Conservation (phyloP, 2,888 invertebrate species). For the Trachelus stipa region DNA sequence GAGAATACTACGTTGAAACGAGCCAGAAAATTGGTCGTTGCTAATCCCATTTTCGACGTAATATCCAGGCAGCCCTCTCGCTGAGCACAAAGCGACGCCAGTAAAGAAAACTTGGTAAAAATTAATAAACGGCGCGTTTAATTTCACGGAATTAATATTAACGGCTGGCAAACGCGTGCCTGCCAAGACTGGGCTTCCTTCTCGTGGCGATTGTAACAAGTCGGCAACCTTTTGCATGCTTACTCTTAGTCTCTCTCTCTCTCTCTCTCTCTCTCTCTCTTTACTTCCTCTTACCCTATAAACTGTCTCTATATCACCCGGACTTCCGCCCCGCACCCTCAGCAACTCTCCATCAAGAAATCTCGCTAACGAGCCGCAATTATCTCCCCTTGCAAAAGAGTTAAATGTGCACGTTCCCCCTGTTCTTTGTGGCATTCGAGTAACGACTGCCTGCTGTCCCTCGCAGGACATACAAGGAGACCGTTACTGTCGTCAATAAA, state of each 20-base stretch:
- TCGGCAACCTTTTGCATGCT: background rate
- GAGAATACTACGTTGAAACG: background rate
- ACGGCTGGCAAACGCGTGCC: conserved; percentile 16
- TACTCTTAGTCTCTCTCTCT: background rate
- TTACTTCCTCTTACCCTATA: background rate
- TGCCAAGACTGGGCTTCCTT: background rate
- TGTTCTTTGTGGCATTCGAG: background rate
- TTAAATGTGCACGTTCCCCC: conserved; percentile 3
- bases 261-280: too few relatives aligned
- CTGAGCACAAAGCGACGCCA: conserved; percentile 4
- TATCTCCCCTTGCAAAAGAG: conserved; percentile 2
- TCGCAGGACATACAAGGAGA: background rate
- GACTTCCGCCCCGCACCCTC: background rate
- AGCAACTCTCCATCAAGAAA: background rate
- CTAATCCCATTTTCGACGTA: conserved; percentile 7
- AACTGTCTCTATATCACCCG: background rate
- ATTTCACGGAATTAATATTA: conserved; percentile 19
- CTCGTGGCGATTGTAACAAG: background rate
- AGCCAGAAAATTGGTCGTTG: conserved; percentile 3
- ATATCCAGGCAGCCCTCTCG: background rate
- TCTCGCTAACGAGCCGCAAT: conserved; percentile 2
- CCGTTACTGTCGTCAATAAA: background rate
- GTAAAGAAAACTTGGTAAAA: conserved; percentile 20
- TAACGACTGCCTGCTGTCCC: background rate
- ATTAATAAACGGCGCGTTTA: conserved; percentile 19